phyloP scores from a whole-genome alignment of 2,113 vertebrate species.

The Maccullochella peelii region DNA sequence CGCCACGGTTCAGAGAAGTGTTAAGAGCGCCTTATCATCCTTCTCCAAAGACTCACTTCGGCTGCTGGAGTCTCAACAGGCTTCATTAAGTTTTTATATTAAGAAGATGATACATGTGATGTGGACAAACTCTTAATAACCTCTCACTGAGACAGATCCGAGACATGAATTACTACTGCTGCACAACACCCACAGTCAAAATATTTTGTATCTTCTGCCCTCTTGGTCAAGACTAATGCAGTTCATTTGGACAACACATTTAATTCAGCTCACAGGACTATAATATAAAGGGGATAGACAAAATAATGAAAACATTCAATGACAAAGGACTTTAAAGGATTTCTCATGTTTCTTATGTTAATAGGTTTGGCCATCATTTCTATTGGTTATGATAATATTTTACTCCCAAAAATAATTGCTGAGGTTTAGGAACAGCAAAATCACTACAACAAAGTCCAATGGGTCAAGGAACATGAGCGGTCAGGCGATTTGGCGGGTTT shows the following conservation, averaged over 20 bases:
- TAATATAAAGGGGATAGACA: not conserved
- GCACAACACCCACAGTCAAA: not conserved
- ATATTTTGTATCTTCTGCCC: not conserved
- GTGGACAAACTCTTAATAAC: slow-evolving; percentile 56
- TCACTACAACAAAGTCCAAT: no score
- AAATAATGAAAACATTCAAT: not conserved
- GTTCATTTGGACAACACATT: not conserved
- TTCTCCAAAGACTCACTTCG: slow-evolving; percentile 34
- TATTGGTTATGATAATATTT: not conserved
- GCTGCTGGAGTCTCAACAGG: slow-evolving; percentile 56
- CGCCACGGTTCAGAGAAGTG: slow-evolving; percentile 39
- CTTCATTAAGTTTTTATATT: slow-evolving; percentile 69
- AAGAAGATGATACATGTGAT: slow-evolving; percentile 59
- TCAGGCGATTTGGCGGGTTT: not conserved
- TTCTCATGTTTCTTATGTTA: not conserved
- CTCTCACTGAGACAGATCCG: slow-evolving; percentile 13
- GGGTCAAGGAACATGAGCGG: not conserved
- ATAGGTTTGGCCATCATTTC: not conserved
- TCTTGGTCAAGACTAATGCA: not conserved
- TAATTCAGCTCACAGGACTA: not conserved
- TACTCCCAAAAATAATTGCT: not conserved
- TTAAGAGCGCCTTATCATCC: slow-evolving; percentile 44
- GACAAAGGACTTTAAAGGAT: not conserved
- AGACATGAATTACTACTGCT: not conserved
- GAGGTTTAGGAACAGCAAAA: not conserved